Evolutionary conservation across 2,888 invertebrate species (phyloP).

Genomic region (Ecliptopera silaceata): DNA sequence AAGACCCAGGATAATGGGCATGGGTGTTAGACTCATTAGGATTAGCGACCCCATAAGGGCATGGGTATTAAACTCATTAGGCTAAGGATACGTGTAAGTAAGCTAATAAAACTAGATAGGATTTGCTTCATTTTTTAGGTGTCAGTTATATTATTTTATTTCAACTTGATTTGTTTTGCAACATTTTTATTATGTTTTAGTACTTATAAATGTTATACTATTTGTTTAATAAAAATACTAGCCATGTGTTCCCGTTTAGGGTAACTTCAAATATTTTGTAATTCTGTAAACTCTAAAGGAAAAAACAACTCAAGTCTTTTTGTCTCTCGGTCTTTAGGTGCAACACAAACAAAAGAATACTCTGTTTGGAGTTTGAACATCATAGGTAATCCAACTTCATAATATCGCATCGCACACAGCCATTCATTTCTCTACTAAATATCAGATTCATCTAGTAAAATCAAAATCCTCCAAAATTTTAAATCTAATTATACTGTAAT

Average conservation of each 20-base stretch:
- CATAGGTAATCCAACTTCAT: not conserved
- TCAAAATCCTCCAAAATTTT: not conserved
- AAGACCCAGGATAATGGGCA: slow-evolving; percentile 9
- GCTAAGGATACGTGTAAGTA: slow-evolving; percentile 7
- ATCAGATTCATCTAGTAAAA: not conserved
- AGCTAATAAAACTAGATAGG: not conserved
- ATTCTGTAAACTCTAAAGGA: not conserved
- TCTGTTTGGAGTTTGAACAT: not conserved
- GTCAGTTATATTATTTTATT: not conserved
- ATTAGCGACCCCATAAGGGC: slow-evolving; percentile 19
- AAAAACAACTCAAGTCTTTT: not conserved
- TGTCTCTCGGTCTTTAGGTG: slow-evolving; percentile 1
- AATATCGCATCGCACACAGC: slow-evolving; percentile 4
- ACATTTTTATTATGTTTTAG: slow-evolving; percentile 13
- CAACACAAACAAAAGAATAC: not conserved
- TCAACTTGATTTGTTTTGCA: slow-evolving; percentile 9
- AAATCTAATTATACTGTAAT: not conserved
- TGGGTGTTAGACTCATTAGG: slow-evolving; percentile 18
- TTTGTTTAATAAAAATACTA: slow-evolving; percentile 15
- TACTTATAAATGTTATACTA: slow-evolving; percentile 8
- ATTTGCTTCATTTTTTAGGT: slow-evolving; percentile 12
- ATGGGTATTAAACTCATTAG: slow-evolving; percentile 20
- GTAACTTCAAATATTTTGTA: not conserved
- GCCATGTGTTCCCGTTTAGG: slow-evolving; percentile 19
- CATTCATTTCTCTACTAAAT: not conserved